phyloP scores from a whole-genome alignment of 2,797 vertebrate species.

The Trachurus trachurus region DNA sequence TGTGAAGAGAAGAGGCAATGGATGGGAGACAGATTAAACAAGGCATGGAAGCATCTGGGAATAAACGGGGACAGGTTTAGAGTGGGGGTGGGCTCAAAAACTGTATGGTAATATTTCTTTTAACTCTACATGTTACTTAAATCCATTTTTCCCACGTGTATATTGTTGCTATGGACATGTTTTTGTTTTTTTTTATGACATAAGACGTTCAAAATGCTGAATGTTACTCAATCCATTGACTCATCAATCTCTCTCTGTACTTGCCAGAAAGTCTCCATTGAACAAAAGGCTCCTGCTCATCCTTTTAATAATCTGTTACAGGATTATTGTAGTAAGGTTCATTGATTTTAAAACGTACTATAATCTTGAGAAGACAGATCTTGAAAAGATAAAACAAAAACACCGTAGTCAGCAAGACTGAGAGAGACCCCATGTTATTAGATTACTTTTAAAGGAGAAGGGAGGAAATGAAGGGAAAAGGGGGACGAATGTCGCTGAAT shows the following conservation, averaged over 20 bases:
- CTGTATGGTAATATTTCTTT: background rate
- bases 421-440: constrained; percentile 19
- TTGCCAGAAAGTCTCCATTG: background rate
- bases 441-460: constrained; percentile 15
- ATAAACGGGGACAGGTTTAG: background rate
- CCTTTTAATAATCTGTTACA: background rate
- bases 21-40: background rate
- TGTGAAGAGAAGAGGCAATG: constrained; percentile 20
- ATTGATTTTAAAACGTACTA: constrained; percentile 23
- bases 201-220: background rate
- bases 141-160: background rate
- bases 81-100: background rate
- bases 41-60: background rate
- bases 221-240: background rate
- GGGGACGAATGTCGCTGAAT: background rate
- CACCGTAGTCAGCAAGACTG: constrained; percentile 15
- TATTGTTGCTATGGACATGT: background rate
- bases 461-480: constrained; percentile 26
- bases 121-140: constrained; percentile 4
- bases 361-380: background rate
- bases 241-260: background rate
- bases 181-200: background rate
- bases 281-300: background rate
- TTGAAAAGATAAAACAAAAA: constrained; percentile 6
- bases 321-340: constrained; percentile 15